phyloP scores from a whole-genome alignment of 2,797 vertebrate genomes.

The Tokudaia muenninki region DNA sequence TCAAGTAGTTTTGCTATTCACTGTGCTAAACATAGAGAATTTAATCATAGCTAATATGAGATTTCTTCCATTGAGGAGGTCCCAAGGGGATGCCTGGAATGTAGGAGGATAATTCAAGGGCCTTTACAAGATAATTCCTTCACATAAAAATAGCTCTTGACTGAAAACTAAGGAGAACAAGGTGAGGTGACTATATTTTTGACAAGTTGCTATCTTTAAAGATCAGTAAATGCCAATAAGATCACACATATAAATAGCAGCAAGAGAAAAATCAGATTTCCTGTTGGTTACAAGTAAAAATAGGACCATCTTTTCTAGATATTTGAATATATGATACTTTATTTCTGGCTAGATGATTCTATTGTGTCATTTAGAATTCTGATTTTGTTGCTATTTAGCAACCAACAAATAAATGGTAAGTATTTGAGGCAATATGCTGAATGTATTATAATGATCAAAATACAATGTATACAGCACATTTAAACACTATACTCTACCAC shows the following conservation, averaged over 20 bases:
- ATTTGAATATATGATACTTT: neutral
- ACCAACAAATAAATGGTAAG: neutral
- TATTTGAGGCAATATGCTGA: too few relatives aligned
- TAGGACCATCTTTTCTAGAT: neutral
- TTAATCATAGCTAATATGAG: conserved; percentile 28
- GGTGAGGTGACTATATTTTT: neutral
- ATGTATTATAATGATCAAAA: neutral
- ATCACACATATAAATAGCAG: neutral
- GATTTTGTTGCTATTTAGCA: neutral
- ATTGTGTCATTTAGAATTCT: neutral
- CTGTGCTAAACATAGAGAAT: neutral
- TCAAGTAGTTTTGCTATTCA: neutral
- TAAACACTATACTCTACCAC: neutral
- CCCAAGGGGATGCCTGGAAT: neutral
- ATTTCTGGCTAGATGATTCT: neutral
- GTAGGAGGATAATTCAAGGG: neutral
- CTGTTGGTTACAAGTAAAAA: neutral
- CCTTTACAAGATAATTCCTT: neutral
- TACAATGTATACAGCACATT: neutral
- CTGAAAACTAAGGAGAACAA: neutral
- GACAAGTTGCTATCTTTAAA: conserved; percentile 25
- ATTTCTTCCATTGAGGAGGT: neutral
- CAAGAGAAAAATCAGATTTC: neutral
- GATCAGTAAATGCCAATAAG: conserved; percentile 14
- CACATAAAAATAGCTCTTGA: conserved; percentile 34